phyloP scores from a whole-genome alignment of 2,888 invertebrate species.

The Microctonus hyperodae region DNA sequence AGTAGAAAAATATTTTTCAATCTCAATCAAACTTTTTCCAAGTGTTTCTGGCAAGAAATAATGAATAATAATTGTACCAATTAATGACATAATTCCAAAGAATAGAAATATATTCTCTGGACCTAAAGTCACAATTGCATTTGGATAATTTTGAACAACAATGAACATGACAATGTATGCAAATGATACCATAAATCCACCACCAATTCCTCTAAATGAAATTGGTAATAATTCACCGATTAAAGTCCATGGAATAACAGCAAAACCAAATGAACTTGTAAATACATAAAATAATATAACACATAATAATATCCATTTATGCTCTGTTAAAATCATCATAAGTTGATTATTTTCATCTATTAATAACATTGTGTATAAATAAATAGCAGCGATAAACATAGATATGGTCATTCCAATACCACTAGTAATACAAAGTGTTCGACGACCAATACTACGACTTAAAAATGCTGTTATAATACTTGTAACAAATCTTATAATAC shows the following conservation, averaged over 20 bases:
- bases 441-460: slow-evolving; percentile 65
- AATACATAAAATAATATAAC: slow-evolving; percentile 66
- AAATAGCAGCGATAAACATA: slow-evolving; percentile 59
- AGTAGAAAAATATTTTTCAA: slow-evolving; percentile 63
- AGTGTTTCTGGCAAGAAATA: slow-evolving; percentile 68
- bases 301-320: slow-evolving; percentile 62
- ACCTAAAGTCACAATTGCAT: slow-evolving; percentile 59
- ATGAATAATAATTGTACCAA: slow-evolving; percentile 64
- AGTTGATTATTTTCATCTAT: background rate
- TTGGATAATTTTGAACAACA: slow-evolving; percentile 66
- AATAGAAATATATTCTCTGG: slow-evolving; percentile 64
- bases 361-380: slow-evolving; percentile 50
- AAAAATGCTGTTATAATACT: slow-evolving; percentile 64
- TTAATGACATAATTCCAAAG: slow-evolving; percentile 63
- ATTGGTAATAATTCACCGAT: slow-evolving; percentile 67
- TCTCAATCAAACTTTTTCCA: slow-evolving; percentile 67
- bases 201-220: slow-evolving; percentile 65
- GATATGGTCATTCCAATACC: slow-evolving; percentile 66
- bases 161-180: slow-evolving; percentile 68
- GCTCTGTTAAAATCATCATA: slow-evolving; percentile 46
- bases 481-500: slow-evolving; percentile 66
- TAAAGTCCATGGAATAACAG: slow-evolving; percentile 70
- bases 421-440: slow-evolving; percentile 65
- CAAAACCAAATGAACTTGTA: slow-evolving; percentile 66
- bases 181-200: slow-evolving; percentile 65